Percentiles rank a stretch among this genome's conserved stretches.
These are phyloP conservation scores for Passer domesticus DNA, from an alignment of 2,113 vertebrate species.

Conservation along the genomic window DNA sequence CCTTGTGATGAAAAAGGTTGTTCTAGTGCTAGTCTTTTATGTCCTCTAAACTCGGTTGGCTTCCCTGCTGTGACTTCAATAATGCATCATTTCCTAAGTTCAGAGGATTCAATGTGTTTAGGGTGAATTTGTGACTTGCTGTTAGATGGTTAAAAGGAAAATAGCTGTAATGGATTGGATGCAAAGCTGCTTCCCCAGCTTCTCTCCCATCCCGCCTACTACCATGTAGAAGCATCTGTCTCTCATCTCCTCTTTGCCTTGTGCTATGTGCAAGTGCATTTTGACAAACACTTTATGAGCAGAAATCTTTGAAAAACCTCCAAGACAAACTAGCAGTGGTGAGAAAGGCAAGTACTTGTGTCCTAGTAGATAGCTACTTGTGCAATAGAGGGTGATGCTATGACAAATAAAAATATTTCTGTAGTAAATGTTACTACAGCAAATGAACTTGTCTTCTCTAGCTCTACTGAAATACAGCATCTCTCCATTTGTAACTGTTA, in stretches of 20 bases:
- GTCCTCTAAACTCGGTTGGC: constrained; percentile 40
- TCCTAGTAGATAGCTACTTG: neutral
- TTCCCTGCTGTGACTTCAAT: constrained; percentile 69
- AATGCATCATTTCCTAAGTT: constrained; percentile 64
- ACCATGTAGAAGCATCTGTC: constrained; percentile 40
- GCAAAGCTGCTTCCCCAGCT: constrained; percentile 44
- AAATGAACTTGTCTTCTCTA: neutral
- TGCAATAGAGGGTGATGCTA: neutral
- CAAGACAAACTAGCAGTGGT: neutral
- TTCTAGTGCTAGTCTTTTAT: constrained; percentile 45
- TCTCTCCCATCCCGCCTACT: neutral
- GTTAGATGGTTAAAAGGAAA: constrained; percentile 65
- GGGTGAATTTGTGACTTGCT: constrained; percentile 32
- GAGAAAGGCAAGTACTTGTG: neutral
- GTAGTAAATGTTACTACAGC: neutral
- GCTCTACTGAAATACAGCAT: neutral
- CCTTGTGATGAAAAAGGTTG: constrained; percentile 50
- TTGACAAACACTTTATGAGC: constrained; percentile 47
- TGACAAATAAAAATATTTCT: constrained; percentile 34
- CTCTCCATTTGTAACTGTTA: neutral
- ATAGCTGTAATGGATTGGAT: constrained; percentile 47
- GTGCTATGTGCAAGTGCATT: neutral
- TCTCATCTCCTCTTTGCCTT: constrained; percentile 36
- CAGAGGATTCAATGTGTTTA: constrained; percentile 43
- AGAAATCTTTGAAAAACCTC: constrained; percentile 18